Conservation (phyloP, 2,797 vertebrate genomes). For the Echiichthys vipera region DNA sequence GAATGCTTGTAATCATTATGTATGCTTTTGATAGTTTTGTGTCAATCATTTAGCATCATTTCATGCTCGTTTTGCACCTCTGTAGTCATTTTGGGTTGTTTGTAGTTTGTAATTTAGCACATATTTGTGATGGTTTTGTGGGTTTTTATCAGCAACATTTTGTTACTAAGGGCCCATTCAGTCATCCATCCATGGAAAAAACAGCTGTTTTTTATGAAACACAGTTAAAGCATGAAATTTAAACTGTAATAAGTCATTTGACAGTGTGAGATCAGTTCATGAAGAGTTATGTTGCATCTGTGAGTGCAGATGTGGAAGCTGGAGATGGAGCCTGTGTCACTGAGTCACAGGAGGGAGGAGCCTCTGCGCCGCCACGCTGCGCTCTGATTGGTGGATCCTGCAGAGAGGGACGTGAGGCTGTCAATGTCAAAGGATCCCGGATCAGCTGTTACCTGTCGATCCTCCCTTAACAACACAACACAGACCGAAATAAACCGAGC, state of each 20-base stretch:
- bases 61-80: too few relatives aligned
- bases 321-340: conserved; percentile 18
- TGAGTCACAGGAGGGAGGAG: too few relatives aligned
- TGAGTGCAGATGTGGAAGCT: neutral
- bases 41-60: too few relatives aligned
- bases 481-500: conserved; percentile 20
- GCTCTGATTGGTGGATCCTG: conserved; percentile 68
- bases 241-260: neutral
- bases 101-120: too few relatives aligned
- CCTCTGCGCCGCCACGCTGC: neutral
- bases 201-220: neutral
- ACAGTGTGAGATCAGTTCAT: rapidly evolving
- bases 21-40: too few relatives aligned
- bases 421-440: conserved; percentile 71
- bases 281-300: neutral
- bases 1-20: too few relatives aligned
- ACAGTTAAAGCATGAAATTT: rapidly evolving
- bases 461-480: conserved; percentile 34
- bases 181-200: too few relatives aligned
- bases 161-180: too few relatives aligned
- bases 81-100: too few relatives aligned
- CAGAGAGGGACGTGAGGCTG: conserved; percentile 56
- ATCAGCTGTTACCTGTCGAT: conserved; percentile 61
- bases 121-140: too few relatives aligned
- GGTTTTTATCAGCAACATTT: too few relatives aligned